Evolutionary conservation across 2,113 vertebrate species (phyloP), one percentile per base, ranked within the genome.

Genomic region (Eublepharis macularius): DNA sequence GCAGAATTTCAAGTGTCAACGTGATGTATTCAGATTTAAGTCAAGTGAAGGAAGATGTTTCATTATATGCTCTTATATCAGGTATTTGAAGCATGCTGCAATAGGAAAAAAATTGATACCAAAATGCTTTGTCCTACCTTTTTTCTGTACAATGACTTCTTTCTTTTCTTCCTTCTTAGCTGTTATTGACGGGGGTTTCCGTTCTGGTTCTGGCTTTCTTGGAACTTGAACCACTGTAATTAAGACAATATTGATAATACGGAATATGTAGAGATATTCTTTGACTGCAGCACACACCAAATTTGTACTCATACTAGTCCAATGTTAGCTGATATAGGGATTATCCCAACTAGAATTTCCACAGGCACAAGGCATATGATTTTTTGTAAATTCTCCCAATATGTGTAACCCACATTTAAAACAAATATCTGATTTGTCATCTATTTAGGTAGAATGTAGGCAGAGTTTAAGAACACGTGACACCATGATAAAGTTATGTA

Each of bases 141-240:
- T 63, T 63, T 96, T 95, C 85, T 89, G 87, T 79, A 93, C 85
- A 1, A 91, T 86, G 43, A 90, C 87, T 94, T 96, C 94, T 90
- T 97, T 97, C 95, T 94, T 95, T 88, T 88, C 92, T 87, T 95
- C 96, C 90, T 87, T 96, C 83, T 96, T 96, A 66, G 90, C 90
- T 90, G 87, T 60, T 90, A 93, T 87, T 34, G 89, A 36, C 57
- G 93, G 86, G 76, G 82, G 57, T 43, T 95, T 95, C 76, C 11
- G 69, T 29, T 94, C 88, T 75, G 95, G 92, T 79, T 96, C 90
- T 1, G 83, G 88, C 82, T 94, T 97, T 95, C 89, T 95, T 39
- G 89, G 89, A 90, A 95, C 87, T 87, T 95, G 95, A 75, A 95
- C 80, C 51, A 94, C 93, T 89, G 91, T 12, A 89, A 94, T 90